Evolutionary conservation across 37 sponge, comb jelly and placozoan species (phyloP).

Genomic region (Ephydatia muelleri): DNA sequence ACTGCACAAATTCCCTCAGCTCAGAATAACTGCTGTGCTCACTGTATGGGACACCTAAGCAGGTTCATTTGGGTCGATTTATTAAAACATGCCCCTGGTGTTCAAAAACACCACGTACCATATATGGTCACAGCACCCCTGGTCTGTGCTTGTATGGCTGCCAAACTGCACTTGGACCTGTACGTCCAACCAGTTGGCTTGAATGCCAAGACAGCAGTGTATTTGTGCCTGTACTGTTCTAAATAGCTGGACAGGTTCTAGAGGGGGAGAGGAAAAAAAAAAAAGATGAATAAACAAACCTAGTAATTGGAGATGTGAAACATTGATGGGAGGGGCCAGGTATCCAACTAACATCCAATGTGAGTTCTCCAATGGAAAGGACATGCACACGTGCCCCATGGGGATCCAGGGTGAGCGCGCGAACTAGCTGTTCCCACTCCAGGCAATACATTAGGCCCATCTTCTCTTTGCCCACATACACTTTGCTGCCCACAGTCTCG

Average conservation of each 20-base stretch:
- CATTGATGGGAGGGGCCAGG: background rate
- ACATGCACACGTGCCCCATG: constrained; percentile 63
- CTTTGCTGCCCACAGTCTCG: constrained; percentile 59
- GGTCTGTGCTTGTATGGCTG: constrained; percentile 32
- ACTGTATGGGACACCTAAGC: constrained; percentile 86
- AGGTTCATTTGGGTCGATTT: background rate
- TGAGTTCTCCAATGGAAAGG: constrained; percentile 61
- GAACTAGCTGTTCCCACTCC: constrained; percentile 33
- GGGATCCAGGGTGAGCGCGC: constrained; percentile 36
- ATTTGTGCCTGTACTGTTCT: constrained; percentile 9
- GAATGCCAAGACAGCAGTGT: constrained; percentile 52
- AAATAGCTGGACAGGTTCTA: constrained; percentile 51
- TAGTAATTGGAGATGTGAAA: background rate
- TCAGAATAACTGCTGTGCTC: constrained; percentile 89
- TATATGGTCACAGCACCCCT: constrained; percentile 61
- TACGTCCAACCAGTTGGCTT: constrained; percentile 86
- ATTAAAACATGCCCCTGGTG: background rate
- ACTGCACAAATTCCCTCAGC: constrained; percentile 71
- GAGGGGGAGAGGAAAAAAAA: too few species aligned
- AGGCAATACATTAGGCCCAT: constrained; percentile 64
- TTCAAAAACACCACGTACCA: constrained; percentile 20
- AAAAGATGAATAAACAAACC: background rate
- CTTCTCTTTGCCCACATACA: constrained; percentile 69
- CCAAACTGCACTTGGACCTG: constrained; percentile 3
- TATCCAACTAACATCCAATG: constrained; percentile 25